Percentiles rank a stretch among this genome's conserved stretches.
These are phyloP conservation scores for Chrysochloris asiatica DNA, from an alignment of 2,113 vertebrate genomes.

Conservation along the genomic window DNA sequence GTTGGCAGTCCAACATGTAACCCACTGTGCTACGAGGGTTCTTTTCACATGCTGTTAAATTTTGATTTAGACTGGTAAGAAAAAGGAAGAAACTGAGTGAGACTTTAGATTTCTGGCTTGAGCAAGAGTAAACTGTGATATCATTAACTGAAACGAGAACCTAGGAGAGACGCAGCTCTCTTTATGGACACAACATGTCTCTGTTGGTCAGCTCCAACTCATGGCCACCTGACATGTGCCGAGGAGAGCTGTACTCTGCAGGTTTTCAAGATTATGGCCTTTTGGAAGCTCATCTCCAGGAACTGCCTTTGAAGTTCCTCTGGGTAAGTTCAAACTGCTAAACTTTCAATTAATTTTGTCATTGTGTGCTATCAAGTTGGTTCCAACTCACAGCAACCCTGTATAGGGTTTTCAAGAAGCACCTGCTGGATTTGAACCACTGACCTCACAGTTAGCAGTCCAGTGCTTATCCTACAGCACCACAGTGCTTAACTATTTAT, in stretches of 20 bases:
- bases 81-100: neutral
- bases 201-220: neutral
- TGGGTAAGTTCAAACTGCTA: too few species aligned
- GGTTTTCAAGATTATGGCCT: neutral
- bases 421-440: too few species aligned
- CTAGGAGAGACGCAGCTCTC: neutral
- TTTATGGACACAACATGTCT: neutral
- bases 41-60: too few species aligned
- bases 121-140: neutral
- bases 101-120: neutral
- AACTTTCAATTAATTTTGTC: too few species aligned
- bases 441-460: too few species aligned
- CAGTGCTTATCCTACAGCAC: too few species aligned
- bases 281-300: neutral
- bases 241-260: neutral
- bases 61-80: neutral
- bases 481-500: neutral
- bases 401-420: too few species aligned
- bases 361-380: too few species aligned
- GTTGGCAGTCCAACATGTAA: too few species aligned
- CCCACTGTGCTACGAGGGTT: too few species aligned
- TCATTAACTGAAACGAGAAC: neutral
- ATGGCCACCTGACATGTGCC: neutral
- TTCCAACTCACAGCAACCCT: too few species aligned
- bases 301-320: too few species aligned